Evolutionary conservation across 2,113 vertebrate species (phyloP).

Genomic region (Indri indri): DNA sequence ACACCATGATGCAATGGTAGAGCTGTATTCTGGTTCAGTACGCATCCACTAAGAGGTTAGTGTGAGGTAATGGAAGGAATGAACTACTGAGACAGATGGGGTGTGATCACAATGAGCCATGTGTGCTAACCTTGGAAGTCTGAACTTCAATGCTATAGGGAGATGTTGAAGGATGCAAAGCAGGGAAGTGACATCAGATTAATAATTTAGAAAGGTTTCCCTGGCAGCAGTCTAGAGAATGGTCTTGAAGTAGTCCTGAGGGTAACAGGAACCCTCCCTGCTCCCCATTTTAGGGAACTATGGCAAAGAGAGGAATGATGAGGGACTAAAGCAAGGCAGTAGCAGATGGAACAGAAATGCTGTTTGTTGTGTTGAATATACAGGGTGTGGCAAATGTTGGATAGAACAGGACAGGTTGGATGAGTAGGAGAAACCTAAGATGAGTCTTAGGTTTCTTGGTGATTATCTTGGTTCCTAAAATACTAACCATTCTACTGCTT

Average conservation of each 20-base stretch:
- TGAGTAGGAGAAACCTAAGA: not conserved
- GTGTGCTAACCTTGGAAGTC: not conserved
- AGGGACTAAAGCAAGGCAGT: not conserved
- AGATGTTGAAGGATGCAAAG: not conserved
- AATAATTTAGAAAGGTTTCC: slow-evolving; percentile 17
- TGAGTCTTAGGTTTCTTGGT: not conserved
- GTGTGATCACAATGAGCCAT: not conserved
- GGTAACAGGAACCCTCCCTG: not conserved
- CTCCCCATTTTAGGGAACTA: not conserved
- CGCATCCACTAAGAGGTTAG: not conserved
- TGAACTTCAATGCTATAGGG: not conserved
- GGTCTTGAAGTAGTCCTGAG: not conserved
- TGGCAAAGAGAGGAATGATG: not conserved
- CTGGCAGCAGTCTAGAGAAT: not conserved
- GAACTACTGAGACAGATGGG: not conserved
- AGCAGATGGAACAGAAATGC: not conserved
- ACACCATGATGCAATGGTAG: not conserved
- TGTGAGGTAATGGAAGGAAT: slow-evolving; percentile 45
- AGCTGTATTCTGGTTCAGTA: not conserved
- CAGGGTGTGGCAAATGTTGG: not conserved
- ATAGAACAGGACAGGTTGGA: not conserved
- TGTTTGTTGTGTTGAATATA: not conserved
- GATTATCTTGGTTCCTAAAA: not conserved
- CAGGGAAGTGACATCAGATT: not conserved
- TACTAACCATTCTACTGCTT: not conserved